Evolutionary conservation across 1,140 invertebrate genomes (phyloP).

Genomic region (Temnothorax nylanderi): DNA sequence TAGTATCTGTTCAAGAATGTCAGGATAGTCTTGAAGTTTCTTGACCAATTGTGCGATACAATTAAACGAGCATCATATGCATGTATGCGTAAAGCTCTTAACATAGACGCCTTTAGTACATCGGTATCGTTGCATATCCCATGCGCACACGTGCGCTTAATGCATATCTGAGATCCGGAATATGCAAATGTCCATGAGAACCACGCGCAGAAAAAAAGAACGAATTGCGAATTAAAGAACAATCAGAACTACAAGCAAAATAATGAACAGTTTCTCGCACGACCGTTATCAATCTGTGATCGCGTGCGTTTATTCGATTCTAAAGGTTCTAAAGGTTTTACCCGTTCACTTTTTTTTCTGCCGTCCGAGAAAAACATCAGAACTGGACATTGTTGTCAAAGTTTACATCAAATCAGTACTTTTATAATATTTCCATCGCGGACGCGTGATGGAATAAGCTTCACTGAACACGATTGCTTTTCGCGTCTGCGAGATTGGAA

Average conservation of each 20-base stretch:
- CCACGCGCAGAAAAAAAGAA: not conserved
- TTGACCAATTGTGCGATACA: not conserved
- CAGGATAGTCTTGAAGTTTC: not conserved
- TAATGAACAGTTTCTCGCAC: not conserved
- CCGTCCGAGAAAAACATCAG: not conserved
- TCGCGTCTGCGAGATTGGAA: too few species aligned
- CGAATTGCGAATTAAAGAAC: conserved; percentile 7
- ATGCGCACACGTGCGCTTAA: not conserved
- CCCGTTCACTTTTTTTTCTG: not conserved
- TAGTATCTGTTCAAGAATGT: not conserved
- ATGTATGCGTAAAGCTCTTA: conserved; percentile 50
- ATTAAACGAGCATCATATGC: not conserved
- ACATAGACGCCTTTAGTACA: conserved; percentile 39
- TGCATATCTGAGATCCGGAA: not conserved
- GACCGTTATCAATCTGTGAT: not conserved
- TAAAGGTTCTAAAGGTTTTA: not conserved
- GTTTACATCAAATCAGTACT: not conserved
- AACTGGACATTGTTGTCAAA: not conserved
- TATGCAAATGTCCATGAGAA: conserved; percentile 5
- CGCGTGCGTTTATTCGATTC: not conserved
- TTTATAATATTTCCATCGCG: not conserved
- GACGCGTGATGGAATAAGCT: not conserved
- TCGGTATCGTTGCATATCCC: not conserved
- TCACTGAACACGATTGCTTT: not conserved
- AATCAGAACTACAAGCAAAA: not conserved